Conservation (phyloP, 2,888 invertebrate genomes). For the Unio delphinus region DNA sequence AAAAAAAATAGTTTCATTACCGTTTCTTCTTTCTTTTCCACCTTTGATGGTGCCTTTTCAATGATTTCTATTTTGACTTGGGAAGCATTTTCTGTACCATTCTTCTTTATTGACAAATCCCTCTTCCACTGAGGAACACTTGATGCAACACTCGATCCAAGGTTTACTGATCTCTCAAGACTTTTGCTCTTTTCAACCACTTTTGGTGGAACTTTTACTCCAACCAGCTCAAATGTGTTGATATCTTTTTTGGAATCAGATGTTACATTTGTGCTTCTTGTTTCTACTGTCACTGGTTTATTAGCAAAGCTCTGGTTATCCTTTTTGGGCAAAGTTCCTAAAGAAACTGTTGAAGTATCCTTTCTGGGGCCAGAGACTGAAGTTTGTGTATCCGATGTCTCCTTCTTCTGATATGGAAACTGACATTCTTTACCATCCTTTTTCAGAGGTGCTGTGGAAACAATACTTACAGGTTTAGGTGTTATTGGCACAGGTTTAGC, state of each 20-base stretch:
- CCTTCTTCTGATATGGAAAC: conserved; percentile 9
- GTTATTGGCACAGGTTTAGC: conserved; percentile 1
- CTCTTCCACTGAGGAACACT: conserved; percentile 50
- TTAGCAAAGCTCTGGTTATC: too few relatives aligned
- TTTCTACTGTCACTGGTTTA: too few relatives aligned
- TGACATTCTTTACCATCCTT: too few relatives aligned
- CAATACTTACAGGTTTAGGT: too few relatives aligned
- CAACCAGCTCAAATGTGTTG: neutral
- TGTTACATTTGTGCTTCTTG: too few relatives aligned
- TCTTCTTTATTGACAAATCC: conserved; percentile 29
- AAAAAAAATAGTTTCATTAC: conserved; percentile 12
- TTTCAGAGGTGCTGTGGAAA: too few relatives aligned
- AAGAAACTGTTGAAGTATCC: too few relatives aligned
- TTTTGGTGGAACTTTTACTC: conserved; percentile 1
- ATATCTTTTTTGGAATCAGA: neutral
- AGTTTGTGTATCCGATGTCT: neutral
- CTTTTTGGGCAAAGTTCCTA: too few relatives aligned
- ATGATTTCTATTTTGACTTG: conserved; percentile 62
- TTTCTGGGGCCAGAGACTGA: too few relatives aligned
- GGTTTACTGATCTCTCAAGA: too few relatives aligned
- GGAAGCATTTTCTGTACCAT: conserved; percentile 10
- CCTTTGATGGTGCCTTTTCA: conserved; percentile 40
- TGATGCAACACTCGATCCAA: conserved; percentile 5
- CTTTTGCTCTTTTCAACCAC: neutral
- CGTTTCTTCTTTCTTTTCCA: conserved; percentile 37